Evolutionary conservation across 2,113 vertebrate species (phyloP).

Genomic region (Thunnus thynnus): DNA sequence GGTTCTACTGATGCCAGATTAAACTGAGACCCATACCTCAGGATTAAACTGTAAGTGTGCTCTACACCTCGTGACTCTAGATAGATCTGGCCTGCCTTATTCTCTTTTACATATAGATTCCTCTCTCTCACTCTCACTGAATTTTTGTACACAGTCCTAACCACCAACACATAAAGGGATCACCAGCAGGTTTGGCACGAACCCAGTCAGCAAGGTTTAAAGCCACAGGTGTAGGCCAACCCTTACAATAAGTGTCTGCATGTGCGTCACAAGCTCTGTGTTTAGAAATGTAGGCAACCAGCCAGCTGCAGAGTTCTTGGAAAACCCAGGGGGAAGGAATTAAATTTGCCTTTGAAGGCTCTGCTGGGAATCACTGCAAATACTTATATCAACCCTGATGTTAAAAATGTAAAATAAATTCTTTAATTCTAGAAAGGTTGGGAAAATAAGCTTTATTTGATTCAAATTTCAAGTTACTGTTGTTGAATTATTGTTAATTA

Average conservation of each 20-base stretch:
- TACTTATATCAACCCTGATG: constrained; percentile 1
- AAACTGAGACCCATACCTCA: not conserved
- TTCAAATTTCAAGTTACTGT: not conserved
- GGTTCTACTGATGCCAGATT: not conserved
- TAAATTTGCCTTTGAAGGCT: constrained; percentile 48
- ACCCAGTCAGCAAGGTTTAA: constrained; percentile 52
- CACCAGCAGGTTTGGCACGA: constrained; percentile 48
- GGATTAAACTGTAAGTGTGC: not conserved
- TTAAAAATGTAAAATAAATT: not conserved
- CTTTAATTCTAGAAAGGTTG: not conserved
- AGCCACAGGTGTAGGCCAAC: constrained; percentile 72
- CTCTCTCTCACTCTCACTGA: not conserved
- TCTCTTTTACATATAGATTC: not conserved
- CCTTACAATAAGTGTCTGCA: constrained; percentile 46
- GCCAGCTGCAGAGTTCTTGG: constrained; percentile 71
- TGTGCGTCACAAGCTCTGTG: constrained; percentile 73
- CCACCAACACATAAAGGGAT: constrained; percentile 27
- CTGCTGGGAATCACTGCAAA: constrained; percentile 40
- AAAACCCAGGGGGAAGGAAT: constrained; percentile 63
- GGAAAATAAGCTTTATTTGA: not conserved
- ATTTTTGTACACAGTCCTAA: constrained; percentile 8
- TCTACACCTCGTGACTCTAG: not conserved
- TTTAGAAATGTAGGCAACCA: constrained; percentile 77
- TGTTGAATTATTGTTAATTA: constrained; percentile 12
- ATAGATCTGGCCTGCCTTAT: not conserved